Percentiles rank a stretch among this genome's conserved stretches.
These are phyloP conservation scores for Drosophila ustulata DNA, from an alignment of 2,888 invertebrate species.

Conservation along the genomic window DNA sequence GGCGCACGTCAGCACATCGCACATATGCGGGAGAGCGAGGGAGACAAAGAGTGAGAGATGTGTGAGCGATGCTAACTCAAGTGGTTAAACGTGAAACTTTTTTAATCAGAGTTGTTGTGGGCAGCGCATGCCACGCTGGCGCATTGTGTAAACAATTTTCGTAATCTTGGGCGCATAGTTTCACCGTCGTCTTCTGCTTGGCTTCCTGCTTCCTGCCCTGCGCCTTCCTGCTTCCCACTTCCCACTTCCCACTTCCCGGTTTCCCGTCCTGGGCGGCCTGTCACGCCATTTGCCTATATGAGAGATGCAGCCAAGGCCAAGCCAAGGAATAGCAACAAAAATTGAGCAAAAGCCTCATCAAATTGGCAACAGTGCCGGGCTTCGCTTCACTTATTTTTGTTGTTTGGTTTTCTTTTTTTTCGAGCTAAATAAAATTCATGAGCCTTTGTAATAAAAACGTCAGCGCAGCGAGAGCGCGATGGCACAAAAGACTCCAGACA, in stretches of 20 bases:
- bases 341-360: slow-evolving; percentile 58
- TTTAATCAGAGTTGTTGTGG: slow-evolving; percentile 79
- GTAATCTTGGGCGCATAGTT: slow-evolving; percentile 72
- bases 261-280: slow-evolving; percentile 25
- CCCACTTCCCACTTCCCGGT: slow-evolving; percentile 13
- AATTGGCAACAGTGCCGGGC: slow-evolving; percentile 58
- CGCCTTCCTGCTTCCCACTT: background rate
- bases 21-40: slow-evolving; percentile 21
- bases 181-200: slow-evolving; percentile 11
- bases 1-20: background rate
- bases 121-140: slow-evolving; percentile 52
- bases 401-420: slow-evolving; percentile 17
- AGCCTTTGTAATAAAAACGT: slow-evolving; percentile 75
- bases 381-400: background rate
- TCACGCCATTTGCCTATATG: slow-evolving; percentile 47
- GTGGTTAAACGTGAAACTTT: slow-evolving; percentile 79
- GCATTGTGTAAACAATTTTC: slow-evolving; percentile 71
- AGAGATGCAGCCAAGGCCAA: slow-evolving; percentile 55
- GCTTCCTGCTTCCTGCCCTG: background rate
- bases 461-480: slow-evolving; percentile 51
- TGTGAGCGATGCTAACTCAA: slow-evolving; percentile 59
- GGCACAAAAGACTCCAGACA: slow-evolving; percentile 61
- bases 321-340: slow-evolving; percentile 12
- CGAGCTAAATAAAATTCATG: slow-evolving; percentile 75
- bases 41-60: slow-evolving; percentile 22